These are phyloP conservation scores for Tautogolabrus adspersus DNA, from an alignment of 2,113 vertebrate species.

Conservation along the genomic window DNA sequence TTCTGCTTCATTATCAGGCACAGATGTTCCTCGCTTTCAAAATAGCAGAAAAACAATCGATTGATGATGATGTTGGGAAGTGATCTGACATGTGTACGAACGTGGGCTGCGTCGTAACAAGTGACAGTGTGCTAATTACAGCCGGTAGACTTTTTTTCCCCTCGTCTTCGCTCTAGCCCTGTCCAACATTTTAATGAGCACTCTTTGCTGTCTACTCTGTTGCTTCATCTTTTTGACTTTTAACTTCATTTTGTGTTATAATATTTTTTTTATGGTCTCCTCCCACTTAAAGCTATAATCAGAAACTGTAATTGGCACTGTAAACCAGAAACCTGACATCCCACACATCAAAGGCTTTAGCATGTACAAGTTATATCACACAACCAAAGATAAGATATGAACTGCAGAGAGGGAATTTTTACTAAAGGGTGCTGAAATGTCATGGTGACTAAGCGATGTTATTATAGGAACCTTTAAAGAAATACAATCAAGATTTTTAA, in stretches of 20 bases:
- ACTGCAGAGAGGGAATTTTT: background rate
- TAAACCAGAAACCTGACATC: background rate
- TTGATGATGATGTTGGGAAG: slow-evolving; percentile 33
- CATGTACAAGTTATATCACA: background rate
- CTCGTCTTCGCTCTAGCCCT: slow-evolving; percentile 18
- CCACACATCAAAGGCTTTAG: background rate
- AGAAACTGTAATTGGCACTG: slow-evolving; percentile 56
- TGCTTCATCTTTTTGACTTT: slow-evolving; percentile 55
- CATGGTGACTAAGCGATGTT: background rate
- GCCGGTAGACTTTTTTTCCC: slow-evolving; percentile 49
- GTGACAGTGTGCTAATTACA: slow-evolving; percentile 74
- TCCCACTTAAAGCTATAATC: slow-evolving; percentile 54
- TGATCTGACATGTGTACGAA: slow-evolving; percentile 39
- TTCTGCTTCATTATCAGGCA: slow-evolving; percentile 33
- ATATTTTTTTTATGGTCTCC: slow-evolving; percentile 32
- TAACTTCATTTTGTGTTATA: slow-evolving; percentile 53
- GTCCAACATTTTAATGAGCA: slow-evolving; percentile 69
- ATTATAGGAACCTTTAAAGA: background rate
- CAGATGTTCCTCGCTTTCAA: slow-evolving; percentile 29
- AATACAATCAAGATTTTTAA: no score
- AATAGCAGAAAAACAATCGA: slow-evolving; percentile 45
- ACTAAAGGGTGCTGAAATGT: background rate
- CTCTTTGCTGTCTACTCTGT: slow-evolving; percentile 21
- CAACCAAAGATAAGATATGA: background rate
- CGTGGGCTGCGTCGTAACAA: slow-evolving; percentile 55